Evolutionary conservation across 2,888 invertebrate species (phyloP).

Genomic region (Cotesia congregata): DNA sequence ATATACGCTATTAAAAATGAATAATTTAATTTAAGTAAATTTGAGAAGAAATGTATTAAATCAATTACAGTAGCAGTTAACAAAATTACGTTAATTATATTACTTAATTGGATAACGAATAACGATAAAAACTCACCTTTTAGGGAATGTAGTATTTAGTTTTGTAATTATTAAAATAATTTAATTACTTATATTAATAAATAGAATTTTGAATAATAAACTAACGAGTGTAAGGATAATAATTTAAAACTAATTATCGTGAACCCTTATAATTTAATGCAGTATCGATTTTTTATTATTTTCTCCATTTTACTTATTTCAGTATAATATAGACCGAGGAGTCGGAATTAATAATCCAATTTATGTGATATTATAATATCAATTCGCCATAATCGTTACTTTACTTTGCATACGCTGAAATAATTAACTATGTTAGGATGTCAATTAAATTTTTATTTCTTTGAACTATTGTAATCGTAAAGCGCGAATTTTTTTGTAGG

Average conservation of each 20-base stretch:
- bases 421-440: constrained; percentile 22
- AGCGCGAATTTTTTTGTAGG: background rate
- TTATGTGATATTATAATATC: constrained; percentile 25
- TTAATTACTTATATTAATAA: constrained; percentile 24
- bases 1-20: background rate
- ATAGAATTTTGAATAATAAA: constrained; percentile 40
- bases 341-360: constrained; percentile 49
- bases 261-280: constrained; percentile 18
- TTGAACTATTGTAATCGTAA: constrained; percentile 16
- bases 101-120: background rate
- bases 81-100: background rate
- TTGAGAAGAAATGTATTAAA: background rate
- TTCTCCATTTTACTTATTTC: background rate
- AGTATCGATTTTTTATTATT: background rate
- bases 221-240: constrained; percentile 41
- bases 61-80: background rate
- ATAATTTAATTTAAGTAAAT: background rate
- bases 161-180: background rate
- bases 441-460: constrained; percentile 40
- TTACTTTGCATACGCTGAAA: constrained; percentile 46
- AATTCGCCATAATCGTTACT: constrained; percentile 12
- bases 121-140: background rate
- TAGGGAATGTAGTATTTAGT: background rate
- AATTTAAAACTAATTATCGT: constrained; percentile 47
- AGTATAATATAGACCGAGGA: constrained; percentile 37